Percentiles rank a stretch among this genome's conserved stretches.
Evolutionary conservation across 2,113 vertebrate species (phyloP).

Genomic region (Neoarius graeffei): DNA sequence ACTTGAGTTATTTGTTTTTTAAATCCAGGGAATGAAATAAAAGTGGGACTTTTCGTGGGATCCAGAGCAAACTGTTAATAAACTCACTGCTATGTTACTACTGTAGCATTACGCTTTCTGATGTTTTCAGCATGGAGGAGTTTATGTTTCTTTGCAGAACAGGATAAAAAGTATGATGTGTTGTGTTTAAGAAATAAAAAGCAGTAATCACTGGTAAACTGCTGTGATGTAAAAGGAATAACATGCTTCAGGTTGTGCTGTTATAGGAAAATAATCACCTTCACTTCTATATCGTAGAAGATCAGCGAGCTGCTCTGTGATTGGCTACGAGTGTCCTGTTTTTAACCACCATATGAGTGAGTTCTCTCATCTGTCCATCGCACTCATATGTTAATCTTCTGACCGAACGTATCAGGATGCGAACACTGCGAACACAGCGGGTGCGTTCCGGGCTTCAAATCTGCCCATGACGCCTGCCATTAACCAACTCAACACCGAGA

Average conservation of each 20-base stretch:
- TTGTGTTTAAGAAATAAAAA: too few relatives aligned
- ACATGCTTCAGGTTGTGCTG: neutral
- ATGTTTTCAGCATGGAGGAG: neutral
- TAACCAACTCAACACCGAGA: neutral
- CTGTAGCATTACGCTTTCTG: neutral
- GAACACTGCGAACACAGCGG: neutral
- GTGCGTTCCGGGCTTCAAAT: conserved; percentile 3
- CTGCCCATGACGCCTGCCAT: neutral
- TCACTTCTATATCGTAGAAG: neutral
- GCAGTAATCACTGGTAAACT: neutral
- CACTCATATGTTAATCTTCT: conserved; percentile 30
- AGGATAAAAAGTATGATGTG: neutral
- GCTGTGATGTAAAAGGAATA: neutral
- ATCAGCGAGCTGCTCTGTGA: neutral
- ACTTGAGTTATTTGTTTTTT: too few relatives aligned
- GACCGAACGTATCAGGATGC: neutral
- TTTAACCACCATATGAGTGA: neutral
- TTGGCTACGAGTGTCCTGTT: neutral
- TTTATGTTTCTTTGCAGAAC: neutral
- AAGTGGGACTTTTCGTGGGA: too few relatives aligned
- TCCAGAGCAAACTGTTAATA: too few relatives aligned
- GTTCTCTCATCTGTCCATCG: conserved; percentile 25
- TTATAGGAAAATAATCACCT: neutral
- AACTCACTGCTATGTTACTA: too few relatives aligned
- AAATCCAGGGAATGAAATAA: too few relatives aligned